Conservation (phyloP, 2,113 vertebrate species). For the Choloepus hoffmanni region DNA sequence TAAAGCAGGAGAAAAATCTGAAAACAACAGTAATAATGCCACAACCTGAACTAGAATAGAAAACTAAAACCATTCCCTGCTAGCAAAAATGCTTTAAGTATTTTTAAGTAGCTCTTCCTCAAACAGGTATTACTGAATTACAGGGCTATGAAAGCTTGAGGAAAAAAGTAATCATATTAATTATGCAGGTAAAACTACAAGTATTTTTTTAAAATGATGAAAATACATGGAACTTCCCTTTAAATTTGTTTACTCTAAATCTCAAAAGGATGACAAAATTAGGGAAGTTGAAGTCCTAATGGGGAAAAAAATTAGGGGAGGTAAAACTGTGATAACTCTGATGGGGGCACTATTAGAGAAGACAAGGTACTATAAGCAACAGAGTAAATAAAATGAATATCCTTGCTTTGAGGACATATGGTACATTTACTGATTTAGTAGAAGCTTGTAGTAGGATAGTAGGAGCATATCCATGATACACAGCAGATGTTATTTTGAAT, state of each 20-base stretch:
- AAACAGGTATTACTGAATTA: slow-evolving; percentile 16
- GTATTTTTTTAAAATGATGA: slow-evolving; percentile 42
- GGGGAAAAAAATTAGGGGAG: background rate
- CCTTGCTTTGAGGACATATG: background rate
- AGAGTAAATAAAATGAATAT: background rate
- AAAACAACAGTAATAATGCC: slow-evolving; percentile 34
- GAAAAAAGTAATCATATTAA: slow-evolving; percentile 33
- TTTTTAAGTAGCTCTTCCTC: background rate
- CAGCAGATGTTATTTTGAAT: background rate
- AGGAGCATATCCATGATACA: background rate
- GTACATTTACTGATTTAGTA: background rate
- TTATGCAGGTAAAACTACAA: background rate
- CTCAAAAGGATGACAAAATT: background rate
- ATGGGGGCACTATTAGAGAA: background rate
- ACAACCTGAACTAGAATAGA: slow-evolving; percentile 19
- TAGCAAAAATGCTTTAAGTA: background rate
- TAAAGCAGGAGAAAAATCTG: slow-evolving; percentile 28
- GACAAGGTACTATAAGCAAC: background rate
- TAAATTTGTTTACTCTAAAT: background rate
- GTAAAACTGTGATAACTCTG: background rate
- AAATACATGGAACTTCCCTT: background rate
- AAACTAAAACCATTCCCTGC: slow-evolving; percentile 13
- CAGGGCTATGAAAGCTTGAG: background rate
- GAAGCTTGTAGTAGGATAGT: background rate
- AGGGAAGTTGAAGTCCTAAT: background rate